Evolutionary conservation across 2,797 vertebrate genomes (phyloP), one percentile per base, ranked within the genome.

Genomic region (Girardinus metallicus): DNA sequence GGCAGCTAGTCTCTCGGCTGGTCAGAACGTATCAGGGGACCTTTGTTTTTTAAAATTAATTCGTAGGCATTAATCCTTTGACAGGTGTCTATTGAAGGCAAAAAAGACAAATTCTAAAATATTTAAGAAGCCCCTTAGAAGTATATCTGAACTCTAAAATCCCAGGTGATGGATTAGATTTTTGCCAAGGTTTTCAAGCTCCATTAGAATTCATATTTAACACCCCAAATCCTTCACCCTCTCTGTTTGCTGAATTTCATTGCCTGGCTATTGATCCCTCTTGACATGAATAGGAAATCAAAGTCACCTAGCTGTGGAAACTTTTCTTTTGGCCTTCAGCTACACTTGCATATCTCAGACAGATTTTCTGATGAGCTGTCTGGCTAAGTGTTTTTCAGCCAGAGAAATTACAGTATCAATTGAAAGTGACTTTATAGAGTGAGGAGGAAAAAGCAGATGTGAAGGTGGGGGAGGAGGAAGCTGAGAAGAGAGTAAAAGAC

Each of bases 351-450:
- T 89, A 87, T 91, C 83, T 87, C 83, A 79, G 85, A 75, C 85
- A 83, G 80, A 53, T 79, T 88, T 87, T 90, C 76, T 89, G 91
- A 93, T 76, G 74, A 91, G 90, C 89, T 89, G 87, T 85, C 86
- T 83, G 82, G 78, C 75, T 82, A 86, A 92, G 91, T 88, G 83
- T 91, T 91, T 91, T 82, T 88, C 81, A 82, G 82, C 74, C 10
- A 29, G 83, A 90, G 82, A 89, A 87, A 95, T 93, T 88, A 90
- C 80, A 81, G 68, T 80, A 84, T 91, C 80, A 87, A 91, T 91
- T 89, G 83, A 87, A 92, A 92, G 85, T 86, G 88, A 88, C 87
- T 93, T 88, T 81, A 89, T 89, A 83, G 84, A 92, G 86, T 90
- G 86, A 85, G 79, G 87, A 81, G 74, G 83, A 84, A 64, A 84